Conservation (phyloP, 2,113 vertebrate genomes). For the Panthera tigris region DNA sequence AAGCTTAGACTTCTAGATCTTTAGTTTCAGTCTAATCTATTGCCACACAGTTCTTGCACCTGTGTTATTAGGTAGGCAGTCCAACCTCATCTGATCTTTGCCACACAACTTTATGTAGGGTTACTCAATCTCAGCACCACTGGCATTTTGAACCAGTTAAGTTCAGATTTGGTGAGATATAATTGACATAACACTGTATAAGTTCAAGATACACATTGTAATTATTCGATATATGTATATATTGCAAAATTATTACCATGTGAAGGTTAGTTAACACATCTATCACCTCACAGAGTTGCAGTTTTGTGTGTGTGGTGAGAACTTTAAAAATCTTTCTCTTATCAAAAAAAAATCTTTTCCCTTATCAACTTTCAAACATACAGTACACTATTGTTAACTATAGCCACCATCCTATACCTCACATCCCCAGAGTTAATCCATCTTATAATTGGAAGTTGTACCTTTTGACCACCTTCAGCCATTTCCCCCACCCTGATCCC, state of each 20-base stretch:
- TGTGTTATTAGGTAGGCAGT: not conserved
- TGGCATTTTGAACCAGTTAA: not conserved
- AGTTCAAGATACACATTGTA: not conserved
- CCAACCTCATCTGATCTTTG: not conserved
- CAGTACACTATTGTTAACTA: not conserved
- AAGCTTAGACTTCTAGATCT: not conserved
- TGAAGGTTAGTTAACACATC: not conserved
- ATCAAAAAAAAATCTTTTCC: no score
- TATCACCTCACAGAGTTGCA: not conserved
- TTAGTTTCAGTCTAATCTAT: not conserved
- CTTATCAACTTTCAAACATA: not conserved
- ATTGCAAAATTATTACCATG: not conserved
- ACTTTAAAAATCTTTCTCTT: not conserved
- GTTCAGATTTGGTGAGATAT: not conserved
- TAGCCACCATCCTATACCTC: not conserved
- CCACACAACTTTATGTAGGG: not conserved
- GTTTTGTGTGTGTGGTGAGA: not conserved
- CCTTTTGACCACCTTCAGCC: not conserved
- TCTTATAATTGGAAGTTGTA: not conserved
- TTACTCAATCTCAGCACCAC: not conserved
- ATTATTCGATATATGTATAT: not conserved
- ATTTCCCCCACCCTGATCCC: not conserved
- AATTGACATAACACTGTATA: not conserved
- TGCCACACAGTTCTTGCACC: not conserved
- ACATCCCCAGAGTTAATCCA: not conserved